These are phyloP conservation scores for Cyclophora albipunctata DNA, from an alignment of 2,888 invertebrate species.

Conservation along the genomic window DNA sequence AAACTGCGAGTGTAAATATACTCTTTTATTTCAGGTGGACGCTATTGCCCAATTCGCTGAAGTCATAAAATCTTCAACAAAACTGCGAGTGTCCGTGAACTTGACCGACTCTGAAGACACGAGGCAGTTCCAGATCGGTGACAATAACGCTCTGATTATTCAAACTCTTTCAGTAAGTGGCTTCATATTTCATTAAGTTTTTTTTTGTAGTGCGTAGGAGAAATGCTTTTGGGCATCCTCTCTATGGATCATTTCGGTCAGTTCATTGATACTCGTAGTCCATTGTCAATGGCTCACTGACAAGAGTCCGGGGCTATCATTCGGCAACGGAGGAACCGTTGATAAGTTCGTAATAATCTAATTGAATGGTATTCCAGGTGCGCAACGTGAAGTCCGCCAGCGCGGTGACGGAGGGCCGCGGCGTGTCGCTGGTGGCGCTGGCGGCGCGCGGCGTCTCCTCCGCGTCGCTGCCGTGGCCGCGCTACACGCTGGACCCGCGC, in stretches of 20 bases:
- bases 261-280: no score
- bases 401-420: slow-evolving; percentile 86
- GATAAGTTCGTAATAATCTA: background rate
- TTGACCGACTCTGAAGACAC: slow-evolving; percentile 60
- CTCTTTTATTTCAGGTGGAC: slow-evolving; percentile 53
- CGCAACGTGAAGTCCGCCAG: slow-evolving; percentile 77
- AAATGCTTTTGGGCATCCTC: no score
- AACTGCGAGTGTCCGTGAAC: slow-evolving; percentile 55
- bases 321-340: no score
- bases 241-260: no score
- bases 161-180: slow-evolving; percentile 83
- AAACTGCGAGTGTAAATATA: no score
- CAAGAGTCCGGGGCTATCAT: no score
- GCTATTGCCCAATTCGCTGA: slow-evolving; percentile 62
- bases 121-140: slow-evolving; percentile 80
- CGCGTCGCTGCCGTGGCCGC: slow-evolving; percentile 90
- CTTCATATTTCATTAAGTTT: no score
- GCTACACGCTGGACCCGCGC: slow-evolving; percentile 89
- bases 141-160: slow-evolving; percentile 86
- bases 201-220: no score
- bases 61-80: slow-evolving; percentile 45
- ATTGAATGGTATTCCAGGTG: slow-evolving; percentile 31
- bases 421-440: slow-evolving; percentile 85
- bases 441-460: slow-evolving; percentile 88
- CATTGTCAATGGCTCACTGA: no score